A percentile compares a stretch with the other conserved stretches of the same genome.
Evolutionary conservation across 2,797 vertebrate species (phyloP).

Genomic region (Denticeps clupeoides): DNA sequence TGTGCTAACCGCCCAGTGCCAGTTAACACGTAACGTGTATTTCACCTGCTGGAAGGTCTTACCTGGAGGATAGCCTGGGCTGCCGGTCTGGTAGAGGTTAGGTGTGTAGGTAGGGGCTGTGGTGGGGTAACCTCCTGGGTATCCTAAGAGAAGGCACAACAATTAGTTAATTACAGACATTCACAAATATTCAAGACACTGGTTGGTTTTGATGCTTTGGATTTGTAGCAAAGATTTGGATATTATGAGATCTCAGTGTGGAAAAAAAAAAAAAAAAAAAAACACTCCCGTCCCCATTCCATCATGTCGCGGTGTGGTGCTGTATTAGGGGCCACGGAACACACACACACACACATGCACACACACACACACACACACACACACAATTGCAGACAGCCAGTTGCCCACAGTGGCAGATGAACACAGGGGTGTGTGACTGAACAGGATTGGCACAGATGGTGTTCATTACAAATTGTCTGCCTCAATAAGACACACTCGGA

Average conservation of each 20-base stretch:
- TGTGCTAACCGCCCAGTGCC: no score
- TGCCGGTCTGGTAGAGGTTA: slow-evolving; percentile 91
- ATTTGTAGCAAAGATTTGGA: no score
- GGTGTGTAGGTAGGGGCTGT: slow-evolving; percentile 88
- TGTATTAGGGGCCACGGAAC: no score
- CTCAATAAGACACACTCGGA: slow-evolving; percentile 44
- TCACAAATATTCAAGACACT: background rate
- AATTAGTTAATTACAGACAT: background rate
- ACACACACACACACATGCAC: no score
- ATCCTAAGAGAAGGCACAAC: slow-evolving; percentile 60
- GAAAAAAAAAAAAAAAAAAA: no score
- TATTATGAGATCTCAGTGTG: no score
- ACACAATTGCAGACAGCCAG: no score
- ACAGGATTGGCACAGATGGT: slow-evolving; percentile 51
- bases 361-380: no score
- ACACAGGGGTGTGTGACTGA: slow-evolving; percentile 19
- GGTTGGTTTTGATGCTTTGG: no score
- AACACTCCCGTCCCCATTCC: no score
- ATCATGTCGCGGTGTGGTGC: no score
- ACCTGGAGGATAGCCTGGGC: slow-evolving; percentile 96
- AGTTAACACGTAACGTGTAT: background rate
- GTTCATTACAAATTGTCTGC: slow-evolving; percentile 50
- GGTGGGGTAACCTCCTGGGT: slow-evolving; percentile 86
- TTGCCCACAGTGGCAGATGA: background rate
- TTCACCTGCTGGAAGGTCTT: slow-evolving; percentile 28